These are phyloP conservation scores for Apodemia mormo DNA, from an alignment of 2,888 invertebrate genomes.

Conservation along the genomic window DNA sequence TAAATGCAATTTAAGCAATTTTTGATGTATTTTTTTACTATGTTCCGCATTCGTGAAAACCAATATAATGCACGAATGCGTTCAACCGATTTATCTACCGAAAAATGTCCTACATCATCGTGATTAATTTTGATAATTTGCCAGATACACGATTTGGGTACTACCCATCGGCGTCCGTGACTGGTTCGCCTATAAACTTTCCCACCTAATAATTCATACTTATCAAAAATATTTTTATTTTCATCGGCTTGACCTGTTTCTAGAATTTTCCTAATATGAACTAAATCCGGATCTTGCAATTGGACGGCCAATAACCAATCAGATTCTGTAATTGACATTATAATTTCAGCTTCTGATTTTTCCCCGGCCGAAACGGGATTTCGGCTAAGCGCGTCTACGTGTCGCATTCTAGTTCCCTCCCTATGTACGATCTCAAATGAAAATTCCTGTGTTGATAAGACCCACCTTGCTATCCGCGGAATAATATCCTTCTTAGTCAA, in stretches of 20 bases:
- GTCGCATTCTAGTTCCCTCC: conserved; percentile 40
- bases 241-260: not conserved
- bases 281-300: conserved; percentile 34
- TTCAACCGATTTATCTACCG: conserved; percentile 2
- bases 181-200: conserved; percentile 41
- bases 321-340: conserved; percentile 24
- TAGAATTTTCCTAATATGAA: conserved; percentile 30
- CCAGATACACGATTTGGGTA: conserved; percentile 42
- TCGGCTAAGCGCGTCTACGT: conserved; percentile 28
- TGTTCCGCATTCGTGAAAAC: not conserved
- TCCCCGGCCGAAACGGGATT: conserved; percentile 3
- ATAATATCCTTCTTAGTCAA: conserved; percentile 11
- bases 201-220: not conserved
- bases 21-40: conserved; percentile 14
- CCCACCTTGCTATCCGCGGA: conserved; percentile 9
- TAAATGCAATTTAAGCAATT: conserved; percentile 15
- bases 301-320: conserved; percentile 40
- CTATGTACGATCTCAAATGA: conserved; percentile 21
- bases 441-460: conserved; percentile 7
- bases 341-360: conserved; percentile 22
- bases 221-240: not conserved
- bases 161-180: conserved; percentile 41
- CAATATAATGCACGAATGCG: not conserved
- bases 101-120: conserved; percentile 38
- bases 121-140: conserved; percentile 37